Evolutionary conservation across 2,113 vertebrate genomes (phyloP).

Genomic region (Jacana jacana): DNA sequence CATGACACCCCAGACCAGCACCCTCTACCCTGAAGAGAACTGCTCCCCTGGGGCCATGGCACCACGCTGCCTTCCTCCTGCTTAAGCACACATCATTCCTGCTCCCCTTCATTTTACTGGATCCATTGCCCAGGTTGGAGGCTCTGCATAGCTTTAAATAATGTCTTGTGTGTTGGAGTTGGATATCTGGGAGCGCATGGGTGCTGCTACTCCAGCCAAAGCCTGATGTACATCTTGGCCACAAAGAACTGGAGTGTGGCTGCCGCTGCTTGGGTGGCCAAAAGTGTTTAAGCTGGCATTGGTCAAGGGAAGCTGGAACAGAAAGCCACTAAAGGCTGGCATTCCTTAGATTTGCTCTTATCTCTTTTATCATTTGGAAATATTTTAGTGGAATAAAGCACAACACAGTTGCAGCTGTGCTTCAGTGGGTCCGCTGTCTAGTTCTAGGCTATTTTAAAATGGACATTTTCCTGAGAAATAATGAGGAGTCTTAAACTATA

Average conservation of each 20-base stretch:
- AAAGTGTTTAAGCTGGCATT: background rate
- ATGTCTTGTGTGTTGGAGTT: background rate
- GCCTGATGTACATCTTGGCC: accelerated
- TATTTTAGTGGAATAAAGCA: background rate
- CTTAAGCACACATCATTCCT: background rate
- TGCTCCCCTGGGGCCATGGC: accelerated
- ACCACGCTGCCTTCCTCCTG: background rate
- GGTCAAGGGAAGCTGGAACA: background rate
- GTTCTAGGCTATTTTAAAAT: background rate
- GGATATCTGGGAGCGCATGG: accelerated
- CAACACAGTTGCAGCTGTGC: background rate
- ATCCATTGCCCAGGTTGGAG: background rate
- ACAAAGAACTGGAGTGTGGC: background rate
- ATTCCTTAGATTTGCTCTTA: background rate
- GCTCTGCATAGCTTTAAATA: background rate
- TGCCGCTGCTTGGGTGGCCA: background rate
- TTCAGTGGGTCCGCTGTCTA: background rate
- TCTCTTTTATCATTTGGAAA: background rate
- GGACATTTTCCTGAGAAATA: slow-evolving; percentile 6
- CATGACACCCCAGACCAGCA: accelerated
- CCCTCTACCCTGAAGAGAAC: accelerated
- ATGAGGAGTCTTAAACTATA: slow-evolving; percentile 7
- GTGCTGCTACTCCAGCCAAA: background rate
- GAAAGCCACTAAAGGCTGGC: background rate
- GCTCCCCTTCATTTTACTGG: accelerated